Base-by-base conservation (phyloP, 2,888 invertebrate genomes). In the Nemapogon koenigi region DNA sequence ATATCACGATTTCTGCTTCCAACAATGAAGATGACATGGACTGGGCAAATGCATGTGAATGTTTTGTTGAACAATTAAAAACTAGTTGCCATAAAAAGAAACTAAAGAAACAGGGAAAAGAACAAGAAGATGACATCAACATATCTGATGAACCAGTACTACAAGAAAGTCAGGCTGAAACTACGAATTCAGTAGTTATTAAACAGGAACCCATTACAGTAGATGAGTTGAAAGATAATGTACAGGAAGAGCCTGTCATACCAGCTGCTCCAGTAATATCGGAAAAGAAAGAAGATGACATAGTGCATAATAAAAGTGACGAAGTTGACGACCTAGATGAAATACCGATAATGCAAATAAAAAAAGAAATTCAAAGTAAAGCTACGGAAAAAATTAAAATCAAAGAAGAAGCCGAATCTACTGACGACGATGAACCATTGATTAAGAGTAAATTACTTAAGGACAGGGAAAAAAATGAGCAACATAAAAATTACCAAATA, bases 1-100 rank as follows among this genome's bases (percentile, higher is more conserved):
- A 43, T 37, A n/a, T n/a, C n/a, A n/a, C n/a, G n/a, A n/a, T n/a
- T n/a, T 44, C 56, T 41, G 57, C 59, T 48, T 46, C 52, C 13
- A 49, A 54, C 42, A 41, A 33, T 42, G 55, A 56, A 39, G 68
- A 72, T 41, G 78, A 80, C 46, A 57, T 67, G 42, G 68, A 72
- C 52, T 91, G 90, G 85, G 81, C 83, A 35, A 85, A 78, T 53
- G 83, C 90, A 13, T 91, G 90, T 67, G 89, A 90, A 62, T 87
- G 81, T 63, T 89, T 91, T 58, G 83, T 91, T 63, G 88, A 90
- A 57, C 89, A 91, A 62, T 63, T 91, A 31, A 83, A 83, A 60
- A 79, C 62, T 45, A 82, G 83, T 29, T 72, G 71, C 38, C 73
- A 72, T 36, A 85, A 83, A 59, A 86, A 84, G 55, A 62, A 67